Conservation (phyloP, 1,140 invertebrate genomes). For the Drosophila gunungcola region DNA sequence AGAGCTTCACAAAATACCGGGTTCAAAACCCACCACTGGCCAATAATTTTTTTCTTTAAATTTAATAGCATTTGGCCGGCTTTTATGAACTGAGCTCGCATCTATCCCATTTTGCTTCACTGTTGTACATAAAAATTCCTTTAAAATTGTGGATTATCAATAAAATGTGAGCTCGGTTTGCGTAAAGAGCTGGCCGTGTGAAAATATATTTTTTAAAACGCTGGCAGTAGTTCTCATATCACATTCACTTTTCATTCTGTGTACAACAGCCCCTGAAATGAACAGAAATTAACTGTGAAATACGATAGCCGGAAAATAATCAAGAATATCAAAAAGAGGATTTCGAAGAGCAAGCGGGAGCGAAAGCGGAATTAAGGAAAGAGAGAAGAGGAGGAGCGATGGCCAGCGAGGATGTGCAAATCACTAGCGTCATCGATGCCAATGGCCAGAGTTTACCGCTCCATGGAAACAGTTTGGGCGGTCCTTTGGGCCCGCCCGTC, state of each 20-base stretch:
- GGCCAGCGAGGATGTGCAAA: conserved; percentile 69
- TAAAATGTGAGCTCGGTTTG: no score
- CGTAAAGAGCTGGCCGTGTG: no score
- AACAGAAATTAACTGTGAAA: background rate
- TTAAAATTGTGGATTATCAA: no score
- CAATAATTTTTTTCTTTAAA: no score
- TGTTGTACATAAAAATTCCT: no score
- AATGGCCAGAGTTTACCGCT: conserved; percentile 76
- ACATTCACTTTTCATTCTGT: background rate
- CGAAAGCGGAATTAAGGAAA: background rate
- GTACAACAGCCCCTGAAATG: conserved; percentile 4
- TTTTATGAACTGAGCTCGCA: no score
- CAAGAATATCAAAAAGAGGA: background rate
- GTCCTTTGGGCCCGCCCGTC: conserved; percentile 84
- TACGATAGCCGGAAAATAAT: background rate
- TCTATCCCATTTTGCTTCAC: no score
- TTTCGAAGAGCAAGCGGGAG: background rate
- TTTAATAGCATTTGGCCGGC: background rate
- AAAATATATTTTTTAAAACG: no score
- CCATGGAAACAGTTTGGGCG: conserved; percentile 71
- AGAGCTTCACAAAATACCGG: background rate
- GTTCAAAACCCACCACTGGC: background rate
- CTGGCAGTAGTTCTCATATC: background rate
- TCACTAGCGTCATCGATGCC: conserved; percentile 72
- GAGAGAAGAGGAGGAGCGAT: conserved; percentile 20